Conservation (phyloP, 2,888 invertebrate genomes). For the Sesia apiformis region DNA sequence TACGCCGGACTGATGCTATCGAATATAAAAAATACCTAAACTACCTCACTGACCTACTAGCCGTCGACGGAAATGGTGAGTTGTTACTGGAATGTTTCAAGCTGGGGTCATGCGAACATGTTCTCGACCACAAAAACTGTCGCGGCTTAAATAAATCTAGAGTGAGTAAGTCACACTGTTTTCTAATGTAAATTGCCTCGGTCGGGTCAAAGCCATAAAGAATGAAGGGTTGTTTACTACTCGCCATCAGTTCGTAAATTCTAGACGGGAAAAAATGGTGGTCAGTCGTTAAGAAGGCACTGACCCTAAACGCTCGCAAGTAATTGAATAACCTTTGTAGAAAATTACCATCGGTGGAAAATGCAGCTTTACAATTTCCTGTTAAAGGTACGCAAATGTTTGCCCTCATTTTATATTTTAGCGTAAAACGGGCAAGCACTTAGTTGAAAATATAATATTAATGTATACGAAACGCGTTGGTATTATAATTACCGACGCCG, state of each 20-base stretch:
- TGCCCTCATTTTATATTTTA: slow-evolving; percentile 18
- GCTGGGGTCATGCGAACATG: neutral
- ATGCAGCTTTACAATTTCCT: slow-evolving; percentile 27
- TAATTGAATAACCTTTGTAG: slow-evolving; percentile 27
- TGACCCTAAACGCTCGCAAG: slow-evolving; percentile 17
- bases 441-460: slow-evolving; percentile 5
- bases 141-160: neutral
- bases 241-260: slow-evolving; percentile 2
- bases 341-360: slow-evolving; percentile 21
- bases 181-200: slow-evolving; percentile 1
- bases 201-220: neutral
- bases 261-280: slow-evolving; percentile 2
- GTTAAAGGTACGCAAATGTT: slow-evolving; percentile 16
- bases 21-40: slow-evolving; percentile 24
- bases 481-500: neutral
- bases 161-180: neutral
- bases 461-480: neutral
- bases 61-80: neutral
- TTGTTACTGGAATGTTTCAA: neutral
- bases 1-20: slow-evolving; percentile 38
- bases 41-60: slow-evolving; percentile 26
- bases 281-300: slow-evolving; percentile 23
- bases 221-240: neutral
- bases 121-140: neutral
- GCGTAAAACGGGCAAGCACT: slow-evolving; percentile 10